Base-by-base conservation (phyloP, 2,797 vertebrate genomes). In the Distichodus sexfasciatus region DNA sequence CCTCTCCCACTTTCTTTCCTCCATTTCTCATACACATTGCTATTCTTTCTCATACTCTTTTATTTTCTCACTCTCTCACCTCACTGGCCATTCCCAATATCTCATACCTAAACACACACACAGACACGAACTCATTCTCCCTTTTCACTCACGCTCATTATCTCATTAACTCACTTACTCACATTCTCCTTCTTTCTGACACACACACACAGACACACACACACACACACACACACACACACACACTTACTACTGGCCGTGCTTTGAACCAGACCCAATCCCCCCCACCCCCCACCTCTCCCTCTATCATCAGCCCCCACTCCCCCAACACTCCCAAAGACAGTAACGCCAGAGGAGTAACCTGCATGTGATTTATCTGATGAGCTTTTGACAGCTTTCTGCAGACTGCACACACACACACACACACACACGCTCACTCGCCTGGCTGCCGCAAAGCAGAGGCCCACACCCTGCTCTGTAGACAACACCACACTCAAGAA, bases 351-450 rank as follows among this genome's bases (percentile, higher is more conserved):
- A 74, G 72, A 19, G 38, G 81, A 81, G 85, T 88, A 88, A 85
- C 86, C 83, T 83, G 74, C 79, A 63, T 68, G 81, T 90, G 88
- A 91, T 91, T 90, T 91, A 91, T 91, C 85, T 84, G 85, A 89
- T 54, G 59, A 75, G 55, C 67, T 75, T n/a, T 80, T 85, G 88
- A 90, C 89, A 91, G 88, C 87, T 90, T 90, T 90, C 85, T n/a
- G n/a, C n/a, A n/a, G n/a, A n/a, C 82, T 86, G 82, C 87, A 83
- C 86, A 87, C 86, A 88, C 86, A 83, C 86, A 89, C 86, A 89
- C 84, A 87, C 85, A 74, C 81, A 85, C 82, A 87, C 91, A 87
- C 88, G 88, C 90, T 91, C 92, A 91, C 90, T 90, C 85, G 87
- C 87, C 83, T 81, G 69, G 86, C 90, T 88, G 91, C 89, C 91